Percentiles rank a stretch among this genome's conserved stretches.
Evolutionary conservation across 2,113 vertebrate genomes (phyloP).

Genomic region (Osmerus mordax): DNA sequence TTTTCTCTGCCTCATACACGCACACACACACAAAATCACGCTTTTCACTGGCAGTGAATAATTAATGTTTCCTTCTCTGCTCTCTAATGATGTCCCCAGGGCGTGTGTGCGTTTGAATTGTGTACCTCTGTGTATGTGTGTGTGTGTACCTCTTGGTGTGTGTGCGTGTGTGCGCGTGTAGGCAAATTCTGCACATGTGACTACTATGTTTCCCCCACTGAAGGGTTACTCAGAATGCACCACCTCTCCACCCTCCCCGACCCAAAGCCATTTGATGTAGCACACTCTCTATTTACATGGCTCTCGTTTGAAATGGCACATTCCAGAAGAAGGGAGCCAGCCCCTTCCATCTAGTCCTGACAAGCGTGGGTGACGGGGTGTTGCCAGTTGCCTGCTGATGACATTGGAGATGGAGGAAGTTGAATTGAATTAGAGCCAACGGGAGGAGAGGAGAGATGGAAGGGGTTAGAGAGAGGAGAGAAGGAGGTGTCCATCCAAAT

Average conservation of each 20-base stretch:
- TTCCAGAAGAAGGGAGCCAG: no score
- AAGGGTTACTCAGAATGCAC: not conserved
- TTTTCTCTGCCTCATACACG: no score
- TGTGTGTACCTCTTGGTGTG: not conserved
- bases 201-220: not conserved
- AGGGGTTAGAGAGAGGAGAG: not conserved
- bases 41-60: slow-evolving; percentile 7
- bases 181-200: not conserved
- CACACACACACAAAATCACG: not conserved
- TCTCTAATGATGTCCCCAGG: slow-evolving; percentile 15
- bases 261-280: no score
- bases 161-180: not conserved
- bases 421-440: not conserved
- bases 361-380: no score
- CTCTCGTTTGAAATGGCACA: no score
- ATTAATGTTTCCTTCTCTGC: not conserved
- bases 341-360: no score
- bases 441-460: not conserved
- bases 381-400: no score
- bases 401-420: not conserved
- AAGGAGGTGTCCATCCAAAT: not conserved
- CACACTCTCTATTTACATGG: no score
- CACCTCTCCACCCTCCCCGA: not conserved
- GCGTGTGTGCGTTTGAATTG: not conserved
- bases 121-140: not conserved